Percentiles rank a stretch among this genome's conserved stretches.
Evolutionary conservation across 2,888 invertebrate genomes (phyloP).

Genomic region (Psylliodes chrysocephalus): DNA sequence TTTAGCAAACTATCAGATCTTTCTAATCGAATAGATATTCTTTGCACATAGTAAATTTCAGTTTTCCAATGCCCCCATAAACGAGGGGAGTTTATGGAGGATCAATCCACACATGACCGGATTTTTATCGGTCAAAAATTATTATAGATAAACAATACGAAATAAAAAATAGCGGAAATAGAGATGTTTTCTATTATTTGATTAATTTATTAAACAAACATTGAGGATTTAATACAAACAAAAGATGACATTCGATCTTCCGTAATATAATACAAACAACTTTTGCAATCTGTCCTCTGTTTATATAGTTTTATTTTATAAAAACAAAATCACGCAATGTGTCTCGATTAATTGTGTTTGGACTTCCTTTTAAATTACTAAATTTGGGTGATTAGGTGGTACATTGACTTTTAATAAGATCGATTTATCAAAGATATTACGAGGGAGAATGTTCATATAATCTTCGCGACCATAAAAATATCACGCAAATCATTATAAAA

Average conservation of each 20-base stretch:
- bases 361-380: not conserved
- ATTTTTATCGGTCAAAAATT: too few species aligned
- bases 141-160: not conserved
- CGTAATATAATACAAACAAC: not conserved
- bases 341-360: not conserved
- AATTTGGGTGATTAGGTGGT: conserved; percentile 15
- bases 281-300: not conserved
- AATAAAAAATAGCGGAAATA: not conserved
- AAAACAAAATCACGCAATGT: not conserved
- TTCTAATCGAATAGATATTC: too few species aligned
- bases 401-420: conserved; percentile 16
- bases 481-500: too few species aligned
- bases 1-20: too few species aligned
- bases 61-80: too few species aligned
- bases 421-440: not conserved
- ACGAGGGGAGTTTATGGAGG: too few species aligned
- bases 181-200: not conserved
- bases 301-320: not conserved
- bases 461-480: too few species aligned
- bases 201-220: not conserved
- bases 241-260: not conserved
- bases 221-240: not conserved
- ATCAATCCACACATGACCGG: too few species aligned
- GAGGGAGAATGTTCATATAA: too few species aligned
- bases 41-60: too few species aligned